Conservation (phyloP, 2,113 vertebrate genomes). For the Xerus inauris region DNA sequence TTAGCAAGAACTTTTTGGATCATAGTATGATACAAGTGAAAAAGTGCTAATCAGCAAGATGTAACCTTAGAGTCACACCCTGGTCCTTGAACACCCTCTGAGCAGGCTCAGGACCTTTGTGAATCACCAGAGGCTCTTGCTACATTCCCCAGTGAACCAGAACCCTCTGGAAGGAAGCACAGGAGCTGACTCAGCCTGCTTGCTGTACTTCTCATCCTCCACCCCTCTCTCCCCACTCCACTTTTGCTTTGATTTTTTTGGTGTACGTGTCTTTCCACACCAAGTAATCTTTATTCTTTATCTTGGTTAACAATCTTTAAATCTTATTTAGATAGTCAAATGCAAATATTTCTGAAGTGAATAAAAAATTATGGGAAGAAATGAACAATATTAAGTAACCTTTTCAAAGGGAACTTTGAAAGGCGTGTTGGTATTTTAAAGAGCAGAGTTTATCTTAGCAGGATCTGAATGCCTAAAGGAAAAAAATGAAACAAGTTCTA, state of each 20-base stretch:
- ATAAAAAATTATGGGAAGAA: conserved; percentile 40
- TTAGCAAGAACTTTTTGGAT: conserved; percentile 30
- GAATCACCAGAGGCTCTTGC: neutral
- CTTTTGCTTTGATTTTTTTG: neutral
- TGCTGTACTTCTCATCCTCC: neutral
- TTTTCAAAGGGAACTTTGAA: conserved; percentile 38
- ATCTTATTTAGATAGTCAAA: neutral
- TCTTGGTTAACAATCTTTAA: neutral
- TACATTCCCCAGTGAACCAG: fast-evolving
- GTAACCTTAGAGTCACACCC: neutral
- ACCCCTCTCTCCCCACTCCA: neutral
- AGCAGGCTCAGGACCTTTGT: neutral
- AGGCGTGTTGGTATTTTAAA: conserved; percentile 57
- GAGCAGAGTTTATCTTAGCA: neutral
- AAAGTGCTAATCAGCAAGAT: conserved; percentile 53
- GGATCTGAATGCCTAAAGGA: neutral
- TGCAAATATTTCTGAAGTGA: conserved; percentile 39
- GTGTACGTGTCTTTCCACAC: neutral
- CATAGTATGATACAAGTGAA: conserved; percentile 50
- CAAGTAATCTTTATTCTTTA: neutral
- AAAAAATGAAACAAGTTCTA: neutral
- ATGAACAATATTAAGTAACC: conserved; percentile 17
- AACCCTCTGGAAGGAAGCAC: neutral
- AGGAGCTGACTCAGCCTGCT: neutral
- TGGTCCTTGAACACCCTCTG: neutral